Percentiles rank a stretch among this genome's conserved stretches.
Evolutionary conservation across 2,113 vertebrate species (phyloP).

Genomic region (Okapia johnstoni): DNA sequence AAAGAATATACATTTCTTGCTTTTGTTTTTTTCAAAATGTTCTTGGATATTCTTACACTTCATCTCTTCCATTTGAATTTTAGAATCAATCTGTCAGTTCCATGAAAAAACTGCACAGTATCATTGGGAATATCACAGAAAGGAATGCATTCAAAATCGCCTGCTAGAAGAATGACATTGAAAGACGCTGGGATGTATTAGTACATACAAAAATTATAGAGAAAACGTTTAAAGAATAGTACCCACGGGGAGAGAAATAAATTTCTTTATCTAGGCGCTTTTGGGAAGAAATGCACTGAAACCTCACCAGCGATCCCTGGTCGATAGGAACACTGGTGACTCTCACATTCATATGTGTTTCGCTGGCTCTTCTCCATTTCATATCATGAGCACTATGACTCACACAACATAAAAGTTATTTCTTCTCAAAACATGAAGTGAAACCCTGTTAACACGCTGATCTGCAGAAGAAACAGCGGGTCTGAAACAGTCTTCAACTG

Average conservation of each 20-base stretch:
- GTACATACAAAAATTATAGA: background rate
- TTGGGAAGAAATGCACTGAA: background rate
- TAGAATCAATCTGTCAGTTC: background rate
- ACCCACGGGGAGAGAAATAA: background rate
- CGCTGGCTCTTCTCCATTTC: background rate
- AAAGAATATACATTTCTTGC: background rate
- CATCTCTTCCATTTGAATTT: background rate
- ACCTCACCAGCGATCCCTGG: background rate
- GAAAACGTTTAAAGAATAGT: background rate
- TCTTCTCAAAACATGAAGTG: background rate
- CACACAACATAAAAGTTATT: background rate
- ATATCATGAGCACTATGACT: background rate
- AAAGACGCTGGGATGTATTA: background rate
- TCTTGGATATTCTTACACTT: background rate
- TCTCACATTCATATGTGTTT: constrained; percentile 17
- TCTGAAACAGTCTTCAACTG: background rate
- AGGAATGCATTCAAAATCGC: background rate
- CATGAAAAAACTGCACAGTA: background rate
- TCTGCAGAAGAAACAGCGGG: background rate
- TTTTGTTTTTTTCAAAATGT: background rate
- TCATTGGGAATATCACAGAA: background rate
- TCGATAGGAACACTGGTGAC: background rate
- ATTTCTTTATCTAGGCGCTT: background rate
- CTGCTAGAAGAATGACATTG: background rate
- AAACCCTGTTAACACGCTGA: background rate